Evolutionary conservation across 2,113 vertebrate genomes (phyloP), one percentile per base, ranked within the genome.

Genomic region (Dromaius novaehollandiae): DNA sequence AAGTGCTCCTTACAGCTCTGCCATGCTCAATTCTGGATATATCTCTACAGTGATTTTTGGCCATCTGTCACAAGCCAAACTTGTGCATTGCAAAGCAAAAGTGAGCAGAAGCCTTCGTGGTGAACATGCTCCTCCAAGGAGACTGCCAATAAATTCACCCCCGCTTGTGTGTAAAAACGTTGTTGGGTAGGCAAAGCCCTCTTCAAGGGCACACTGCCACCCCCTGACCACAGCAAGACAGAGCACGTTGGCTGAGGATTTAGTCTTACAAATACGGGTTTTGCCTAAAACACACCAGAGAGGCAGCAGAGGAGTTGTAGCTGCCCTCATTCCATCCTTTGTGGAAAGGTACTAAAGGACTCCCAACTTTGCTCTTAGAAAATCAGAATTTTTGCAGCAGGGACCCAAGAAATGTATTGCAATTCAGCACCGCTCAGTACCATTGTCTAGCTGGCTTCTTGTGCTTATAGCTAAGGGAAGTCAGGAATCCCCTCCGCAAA

Each of bases 131-230:
- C 22, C 46, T 13, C 7, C n/a, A 4, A 0, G 1, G 58, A 80
- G 8, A 18, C 56, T 53, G 9, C n/a, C 16, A 13, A 12, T 15
- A 22, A 76, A 71, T 42, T 71, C 14, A 32, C 66, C 11, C 3
- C 3, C 1, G 1, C 4, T 7, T 40, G 40, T 1, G 2, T 21
- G 26, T 63, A 30, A 40, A 86, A n/a, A 2, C 11, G 9, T 24
- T 20, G 0, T 4, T 68, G 46, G 4, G 6, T 42, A 65, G 32
- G 24, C 26, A 53, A n/a, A 16, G 50, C 50, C 17, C 44, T 44
- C 14, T 46, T 14, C 7, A 1, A 11, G 36, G 32, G 34, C 19
- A 53, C 82, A 5, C 13, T 56, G 48, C 19, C 5, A 2, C 19
- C 8, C 69, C 55, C 51, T 3, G 2, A 32, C 78, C 30, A 9